Evolutionary conservation across 2,797 vertebrate genomes (phyloP), one percentile per base, ranked within the genome.

Genomic region (Argya squamiceps): DNA sequence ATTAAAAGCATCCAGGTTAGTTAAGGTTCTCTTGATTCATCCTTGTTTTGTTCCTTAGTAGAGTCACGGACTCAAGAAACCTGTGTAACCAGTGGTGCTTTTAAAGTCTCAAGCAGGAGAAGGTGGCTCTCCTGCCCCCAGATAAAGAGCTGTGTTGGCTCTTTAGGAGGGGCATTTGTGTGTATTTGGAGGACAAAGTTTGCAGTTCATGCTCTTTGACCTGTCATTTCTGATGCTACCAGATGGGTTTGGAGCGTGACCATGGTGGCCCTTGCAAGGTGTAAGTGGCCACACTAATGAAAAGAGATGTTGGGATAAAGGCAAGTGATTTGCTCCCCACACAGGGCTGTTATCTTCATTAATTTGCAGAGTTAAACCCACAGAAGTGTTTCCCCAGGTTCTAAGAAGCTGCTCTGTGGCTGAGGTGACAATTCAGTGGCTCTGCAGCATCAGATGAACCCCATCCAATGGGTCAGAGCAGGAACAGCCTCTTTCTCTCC

Each of bases 11-110:
- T 20, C 44, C 37, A 37, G 58, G 74, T 74, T 69, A 62, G 71
- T 37, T 88, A 65, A 86, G 47, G 74, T 50, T 78, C 34, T 87
- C 46, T 60, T 62, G 73, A 52, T 81, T 91, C 34, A 47, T 84
- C 84, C 77, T 89, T 83, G 65, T 88, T 95, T 93, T 90, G 88
- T 88, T 94, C 84, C 37, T 84, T 58, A 26, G 49, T 62, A 10
- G 32, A 88, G 44, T 67, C 52, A 23, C 0, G 0, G 0, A 36
- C 73, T 84, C 56, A 79, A 82, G 55, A 74, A 73, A 76, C 24
- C 26, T 3, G 2, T 49, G 52, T 37, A 84, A 78, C 76, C 50
- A 56, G 47, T 6, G n/a, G n/a, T 47, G 88, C 44, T 74, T 82
- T 93, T 79, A 11, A 88, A 76, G 55, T 60, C 44, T 94, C 20